Conservation (phyloP, 2,113 vertebrate genomes). For the Mionectes macconnelli region DNA sequence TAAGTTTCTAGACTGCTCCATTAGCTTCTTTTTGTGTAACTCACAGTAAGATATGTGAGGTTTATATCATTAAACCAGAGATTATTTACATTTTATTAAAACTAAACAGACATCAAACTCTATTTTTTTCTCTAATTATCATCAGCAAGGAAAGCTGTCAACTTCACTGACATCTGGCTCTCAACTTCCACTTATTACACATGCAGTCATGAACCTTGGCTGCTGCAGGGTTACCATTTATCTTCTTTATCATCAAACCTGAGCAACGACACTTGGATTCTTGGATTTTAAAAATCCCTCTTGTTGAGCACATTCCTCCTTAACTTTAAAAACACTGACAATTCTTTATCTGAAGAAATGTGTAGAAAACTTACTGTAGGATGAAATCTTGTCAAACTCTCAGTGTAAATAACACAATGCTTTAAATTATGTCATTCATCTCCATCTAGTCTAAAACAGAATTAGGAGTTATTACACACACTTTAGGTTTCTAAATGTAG, state of each 20-base stretch:
- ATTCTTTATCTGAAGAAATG: background rate
- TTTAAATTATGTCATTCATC: background rate
- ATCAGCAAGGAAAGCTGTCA: background rate
- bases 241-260: background rate
- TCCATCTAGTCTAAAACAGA: background rate
- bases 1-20: background rate
- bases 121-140: background rate
- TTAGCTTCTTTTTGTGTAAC: background rate
- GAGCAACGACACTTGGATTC: background rate
- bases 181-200: slow-evolving; percentile 4
- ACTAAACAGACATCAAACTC: background rate
- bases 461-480: background rate
- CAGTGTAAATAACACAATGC: background rate
- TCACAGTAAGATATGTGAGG: background rate
- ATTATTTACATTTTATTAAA: background rate
- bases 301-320: background rate
- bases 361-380: background rate
- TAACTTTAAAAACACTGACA: background rate
- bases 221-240: background rate
- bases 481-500: background rate
- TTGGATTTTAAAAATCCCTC: background rate
- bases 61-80: background rate
- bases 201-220: background rate
- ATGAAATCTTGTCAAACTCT: background rate
- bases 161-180: slow-evolving; percentile 14